phyloP scores from a whole-genome alignment of 1,140 invertebrate species.

The Drosophila setifemur region DNA sequence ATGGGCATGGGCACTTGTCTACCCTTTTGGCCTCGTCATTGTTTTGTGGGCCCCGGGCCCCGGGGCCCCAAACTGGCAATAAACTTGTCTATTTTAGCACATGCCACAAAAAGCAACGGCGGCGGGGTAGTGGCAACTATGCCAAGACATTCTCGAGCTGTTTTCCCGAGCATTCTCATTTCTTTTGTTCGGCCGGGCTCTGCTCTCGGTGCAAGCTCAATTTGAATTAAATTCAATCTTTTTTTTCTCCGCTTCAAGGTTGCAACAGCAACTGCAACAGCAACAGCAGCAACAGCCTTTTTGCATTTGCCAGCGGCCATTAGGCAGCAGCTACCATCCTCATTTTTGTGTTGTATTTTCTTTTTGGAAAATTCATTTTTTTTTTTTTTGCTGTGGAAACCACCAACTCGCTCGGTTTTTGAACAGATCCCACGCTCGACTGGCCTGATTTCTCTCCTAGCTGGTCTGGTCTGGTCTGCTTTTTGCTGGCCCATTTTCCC shows the following conservation, averaged over 20 bases:
- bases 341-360: too few species aligned
- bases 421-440: constrained; percentile 34
- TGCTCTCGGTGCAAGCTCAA: constrained; percentile 54
- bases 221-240: constrained; percentile 79
- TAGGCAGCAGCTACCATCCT: too few species aligned
- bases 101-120: constrained; percentile 32
- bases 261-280: constrained; percentile 24
- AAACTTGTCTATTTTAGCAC: constrained; percentile 77
- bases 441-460: constrained; percentile 34
- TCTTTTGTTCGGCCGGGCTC: constrained; percentile 50
- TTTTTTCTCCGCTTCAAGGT: constrained; percentile 56
- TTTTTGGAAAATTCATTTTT: too few species aligned
- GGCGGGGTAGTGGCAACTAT: constrained; percentile 16
- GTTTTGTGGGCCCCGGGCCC: too few species aligned
- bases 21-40: constrained; percentile 77
- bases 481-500: not conserved
- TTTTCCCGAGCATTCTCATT: constrained; percentile 39
- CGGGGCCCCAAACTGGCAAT: constrained; percentile 75
- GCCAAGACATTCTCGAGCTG: constrained; percentile 56
- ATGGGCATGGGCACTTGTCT: constrained; percentile 72
- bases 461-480: not conserved
- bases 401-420: constrained; percentile 8
- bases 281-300: constrained; percentile 47
- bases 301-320: constrained; percentile 65
- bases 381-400: too few species aligned